phyloP scores from a whole-genome alignment of 2,888 invertebrate species.

The Hymenopus coronatus region DNA sequence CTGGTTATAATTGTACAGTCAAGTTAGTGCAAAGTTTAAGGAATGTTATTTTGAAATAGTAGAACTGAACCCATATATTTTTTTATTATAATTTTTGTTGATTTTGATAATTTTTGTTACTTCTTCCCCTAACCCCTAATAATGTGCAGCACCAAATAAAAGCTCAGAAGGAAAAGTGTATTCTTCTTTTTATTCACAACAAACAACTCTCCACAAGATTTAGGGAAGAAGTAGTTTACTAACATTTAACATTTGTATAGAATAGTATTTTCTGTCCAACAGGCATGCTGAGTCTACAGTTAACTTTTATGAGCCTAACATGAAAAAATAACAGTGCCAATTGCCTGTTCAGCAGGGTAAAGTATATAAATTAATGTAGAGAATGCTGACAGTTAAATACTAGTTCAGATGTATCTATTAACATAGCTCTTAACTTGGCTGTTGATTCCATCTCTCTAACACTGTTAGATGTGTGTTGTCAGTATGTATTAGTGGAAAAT shows the following conservation, averaged over 20 bases:
- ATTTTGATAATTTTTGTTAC: too few relatives aligned
- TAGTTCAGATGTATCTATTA: background rate
- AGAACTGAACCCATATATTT: too few relatives aligned
- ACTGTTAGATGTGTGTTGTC: background rate
- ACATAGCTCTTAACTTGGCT: background rate
- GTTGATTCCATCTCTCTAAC: background rate
- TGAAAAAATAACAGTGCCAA: background rate
- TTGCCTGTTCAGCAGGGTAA: background rate
- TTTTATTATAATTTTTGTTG: too few relatives aligned
- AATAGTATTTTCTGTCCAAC: background rate
- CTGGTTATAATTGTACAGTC: too few relatives aligned
- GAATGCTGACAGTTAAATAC: background rate
- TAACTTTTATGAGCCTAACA: background rate
- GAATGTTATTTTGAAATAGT: too few relatives aligned
- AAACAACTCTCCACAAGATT: background rate
- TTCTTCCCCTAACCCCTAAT: too few relatives aligned
- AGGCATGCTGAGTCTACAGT: background rate
- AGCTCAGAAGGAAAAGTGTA: too few relatives aligned
- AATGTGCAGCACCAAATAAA: too few relatives aligned
- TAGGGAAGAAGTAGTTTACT: background rate
- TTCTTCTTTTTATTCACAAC: too few relatives aligned
- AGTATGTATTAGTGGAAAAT: background rate
- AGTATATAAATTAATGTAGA: background rate
- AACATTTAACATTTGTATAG: background rate
- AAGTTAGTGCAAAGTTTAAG: too few relatives aligned